Evolutionary conservation across 2,888 invertebrate genomes (phyloP).

Genomic region (Scelioninae gen. 1): DNA sequence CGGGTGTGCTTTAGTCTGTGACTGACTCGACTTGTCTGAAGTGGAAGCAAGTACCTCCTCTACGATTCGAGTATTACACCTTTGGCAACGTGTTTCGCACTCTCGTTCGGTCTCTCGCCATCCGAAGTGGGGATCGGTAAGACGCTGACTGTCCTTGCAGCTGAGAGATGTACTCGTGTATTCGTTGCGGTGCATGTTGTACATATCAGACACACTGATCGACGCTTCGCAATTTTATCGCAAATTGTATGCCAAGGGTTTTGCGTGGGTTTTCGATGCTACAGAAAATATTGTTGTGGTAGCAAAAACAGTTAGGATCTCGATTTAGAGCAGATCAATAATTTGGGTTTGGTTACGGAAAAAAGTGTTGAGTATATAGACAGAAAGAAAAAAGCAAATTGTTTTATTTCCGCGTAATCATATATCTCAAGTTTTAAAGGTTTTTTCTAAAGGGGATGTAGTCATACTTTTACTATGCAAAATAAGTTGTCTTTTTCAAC

Average conservation of each 20-base stretch:
- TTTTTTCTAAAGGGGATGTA: too few relatives aligned
- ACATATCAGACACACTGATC: too few relatives aligned
- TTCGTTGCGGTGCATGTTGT: slow-evolving; percentile 23
- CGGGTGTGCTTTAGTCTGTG: slow-evolving; percentile 73
- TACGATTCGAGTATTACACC: slow-evolving; percentile 75
- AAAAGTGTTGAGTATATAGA: too few relatives aligned
- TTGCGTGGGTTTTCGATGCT: slow-evolving; percentile 46
- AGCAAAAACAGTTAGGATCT: slow-evolving; percentile 9
- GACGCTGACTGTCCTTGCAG: slow-evolving; percentile 66
- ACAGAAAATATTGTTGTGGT: slow-evolving; percentile 17
- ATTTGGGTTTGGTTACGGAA: too few relatives aligned
- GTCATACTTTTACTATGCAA: too few relatives aligned
- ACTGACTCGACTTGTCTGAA: slow-evolving; percentile 76
- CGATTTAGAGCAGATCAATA: slow-evolving; percentile 24
- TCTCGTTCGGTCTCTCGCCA: slow-evolving; percentile 74
- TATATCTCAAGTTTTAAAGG: too few relatives aligned
- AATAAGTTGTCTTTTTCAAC: too few relatives aligned
- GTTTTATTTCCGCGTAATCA: too few relatives aligned
- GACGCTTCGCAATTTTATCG: slow-evolving; percentile 44
- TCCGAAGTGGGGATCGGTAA: slow-evolving; percentile 64
- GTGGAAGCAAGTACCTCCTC: slow-evolving; percentile 75
- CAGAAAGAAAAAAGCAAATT: too few relatives aligned
- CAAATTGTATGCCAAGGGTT: slow-evolving; percentile 60
- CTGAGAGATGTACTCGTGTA: slow-evolving; percentile 48
- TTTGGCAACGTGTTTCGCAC: slow-evolving; percentile 78